Percentiles rank a stretch among this genome's conserved stretches.
These are phyloP conservation scores for Rhyzopertha dominica DNA, from an alignment of 1,140 invertebrate species.

Conservation along the genomic window DNA sequence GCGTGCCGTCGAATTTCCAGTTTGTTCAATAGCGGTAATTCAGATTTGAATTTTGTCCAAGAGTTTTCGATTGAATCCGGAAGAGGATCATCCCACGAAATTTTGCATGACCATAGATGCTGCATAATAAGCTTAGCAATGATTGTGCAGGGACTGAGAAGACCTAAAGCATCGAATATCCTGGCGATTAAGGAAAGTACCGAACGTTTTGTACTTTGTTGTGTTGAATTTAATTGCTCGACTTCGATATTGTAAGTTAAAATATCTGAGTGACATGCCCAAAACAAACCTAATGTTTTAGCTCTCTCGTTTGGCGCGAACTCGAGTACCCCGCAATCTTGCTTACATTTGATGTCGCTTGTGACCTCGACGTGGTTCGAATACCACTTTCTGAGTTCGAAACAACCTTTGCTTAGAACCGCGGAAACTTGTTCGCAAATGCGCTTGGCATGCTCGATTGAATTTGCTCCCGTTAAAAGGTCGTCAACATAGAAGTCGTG, in stretches of 20 bases:
- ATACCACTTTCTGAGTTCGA: slow-evolving; percentile 33
- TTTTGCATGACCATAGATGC: slow-evolving; percentile 36
- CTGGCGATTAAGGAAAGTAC: slow-evolving; percentile 21
- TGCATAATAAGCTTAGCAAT: slow-evolving; percentile 44
- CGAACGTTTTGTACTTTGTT: slow-evolving; percentile 3
- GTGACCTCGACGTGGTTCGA: no score
- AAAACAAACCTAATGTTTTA: no score
- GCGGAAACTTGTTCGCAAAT: neutral
- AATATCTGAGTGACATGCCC: no score
- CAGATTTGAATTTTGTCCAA: neutral
- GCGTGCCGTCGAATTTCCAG: neutral
- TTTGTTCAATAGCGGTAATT: slow-evolving; percentile 2
- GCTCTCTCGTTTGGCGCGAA: no score
- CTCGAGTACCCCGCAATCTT: no score
- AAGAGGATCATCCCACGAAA: slow-evolving; percentile 21
- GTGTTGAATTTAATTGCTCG: no score
- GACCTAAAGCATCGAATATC: slow-evolving; percentile 46
- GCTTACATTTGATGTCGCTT: no score
- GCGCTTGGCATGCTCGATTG: slow-evolving; percentile 16
- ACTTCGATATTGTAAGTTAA: no score
- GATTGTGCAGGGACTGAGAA: slow-evolving; percentile 39
- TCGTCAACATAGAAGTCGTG: slow-evolving; percentile 37
- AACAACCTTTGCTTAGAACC: slow-evolving; percentile 39
- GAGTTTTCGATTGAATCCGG: neutral
- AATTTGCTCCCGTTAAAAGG: slow-evolving; percentile 22